Percentiles rank a stretch among this genome's conserved stretches.
Evolutionary conservation across 2,113 vertebrate genomes (phyloP).

Genomic region (Meles meles): DNA sequence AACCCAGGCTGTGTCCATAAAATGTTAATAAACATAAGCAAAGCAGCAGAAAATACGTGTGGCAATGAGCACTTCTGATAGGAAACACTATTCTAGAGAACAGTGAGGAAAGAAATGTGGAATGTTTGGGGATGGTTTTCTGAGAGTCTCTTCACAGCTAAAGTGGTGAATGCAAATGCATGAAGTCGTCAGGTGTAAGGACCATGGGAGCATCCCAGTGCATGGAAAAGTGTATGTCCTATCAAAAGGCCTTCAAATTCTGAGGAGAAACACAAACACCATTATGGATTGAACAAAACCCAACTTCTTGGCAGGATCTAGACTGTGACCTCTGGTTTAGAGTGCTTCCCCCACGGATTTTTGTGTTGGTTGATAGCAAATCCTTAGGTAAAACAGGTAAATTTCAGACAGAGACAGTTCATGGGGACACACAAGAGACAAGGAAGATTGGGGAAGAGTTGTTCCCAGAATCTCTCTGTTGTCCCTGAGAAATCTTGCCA

Average conservation of each 20-base stretch:
- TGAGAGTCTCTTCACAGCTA: neutral
- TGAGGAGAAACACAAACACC: neutral
- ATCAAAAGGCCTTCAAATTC: neutral
- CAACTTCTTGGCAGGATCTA: neutral
- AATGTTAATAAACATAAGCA: slow-evolving; percentile 7
- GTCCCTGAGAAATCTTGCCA: neutral
- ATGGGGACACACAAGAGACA: neutral
- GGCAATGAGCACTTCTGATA: neutral
- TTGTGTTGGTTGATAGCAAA: slow-evolving; percentile 3
- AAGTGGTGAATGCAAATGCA: neutral
- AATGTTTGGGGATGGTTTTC: neutral
- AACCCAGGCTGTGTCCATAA: neutral
- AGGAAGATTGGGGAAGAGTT: neutral
- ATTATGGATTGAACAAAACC: neutral
- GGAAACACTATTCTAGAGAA: neutral
- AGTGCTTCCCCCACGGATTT: neutral
- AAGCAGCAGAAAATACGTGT: neutral
- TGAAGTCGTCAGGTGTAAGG: neutral
- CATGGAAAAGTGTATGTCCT: neutral
- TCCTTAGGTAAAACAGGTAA: neutral
- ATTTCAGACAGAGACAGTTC: neutral
- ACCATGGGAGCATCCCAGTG: no score
- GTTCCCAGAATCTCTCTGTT: neutral
- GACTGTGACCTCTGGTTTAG: neutral
- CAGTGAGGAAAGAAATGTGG: neutral